phyloP scores from a whole-genome alignment of 2,888 invertebrate genomes.

The Endomychus coccineus region DNA sequence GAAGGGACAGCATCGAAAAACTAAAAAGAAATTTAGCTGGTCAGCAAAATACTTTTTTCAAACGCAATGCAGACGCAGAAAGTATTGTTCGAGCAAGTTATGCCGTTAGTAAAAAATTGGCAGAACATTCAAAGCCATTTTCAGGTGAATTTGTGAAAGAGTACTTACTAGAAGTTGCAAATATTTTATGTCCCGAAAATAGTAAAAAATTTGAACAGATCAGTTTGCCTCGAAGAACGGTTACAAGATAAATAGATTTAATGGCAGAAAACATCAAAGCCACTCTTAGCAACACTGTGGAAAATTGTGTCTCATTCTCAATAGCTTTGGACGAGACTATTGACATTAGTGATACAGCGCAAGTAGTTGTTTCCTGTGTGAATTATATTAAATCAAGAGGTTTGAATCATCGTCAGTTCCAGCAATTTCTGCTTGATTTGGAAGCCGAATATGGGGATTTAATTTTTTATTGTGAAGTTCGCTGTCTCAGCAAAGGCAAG shows the following conservation, averaged over 20 bases:
- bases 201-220: conserved; percentile 15
- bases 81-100: conserved; percentile 16
- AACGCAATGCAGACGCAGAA: conserved; percentile 13
- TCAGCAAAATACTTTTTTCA: conserved; percentile 12
- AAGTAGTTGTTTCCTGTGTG: conserved; percentile 17
- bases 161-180: conserved; percentile 12
- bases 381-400: conserved; percentile 24
- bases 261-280: conserved; percentile 16
- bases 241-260: conserved; percentile 15
- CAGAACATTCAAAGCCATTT: no score
- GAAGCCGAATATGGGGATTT: conserved; percentile 20
- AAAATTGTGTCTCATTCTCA: conserved; percentile 14
- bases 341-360: conserved; percentile 16
- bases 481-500: conserved; percentile 18
- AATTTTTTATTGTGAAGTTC: conserved; percentile 19
- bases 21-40: conserved; percentile 13
- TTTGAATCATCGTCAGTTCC: conserved; percentile 26
- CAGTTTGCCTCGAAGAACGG: no score
- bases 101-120: conserved; percentile 10
- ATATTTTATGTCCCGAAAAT: conserved; percentile 17
- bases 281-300: conserved; percentile 11
- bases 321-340: no score
- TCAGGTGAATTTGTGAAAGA: no score
- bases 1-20: conserved; percentile 10
- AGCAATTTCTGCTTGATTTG: conserved; percentile 18